Conservation (phyloP, 2,113 vertebrate species). For the Eretmodus cyanostictus region DNA sequence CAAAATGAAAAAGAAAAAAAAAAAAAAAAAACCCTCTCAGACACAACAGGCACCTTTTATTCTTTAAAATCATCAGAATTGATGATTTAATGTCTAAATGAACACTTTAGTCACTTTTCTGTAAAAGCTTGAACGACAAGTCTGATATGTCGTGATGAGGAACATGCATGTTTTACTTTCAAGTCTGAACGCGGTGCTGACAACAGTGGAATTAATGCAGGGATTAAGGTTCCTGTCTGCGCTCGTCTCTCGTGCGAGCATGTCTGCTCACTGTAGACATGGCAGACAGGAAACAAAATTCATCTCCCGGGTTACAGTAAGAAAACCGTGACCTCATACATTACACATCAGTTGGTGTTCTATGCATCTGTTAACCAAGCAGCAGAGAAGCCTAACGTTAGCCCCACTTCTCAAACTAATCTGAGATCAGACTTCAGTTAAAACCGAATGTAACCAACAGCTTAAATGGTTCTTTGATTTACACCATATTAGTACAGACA, state of each 20-base stretch:
- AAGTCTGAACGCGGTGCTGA: background rate
- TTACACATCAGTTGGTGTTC: background rate
- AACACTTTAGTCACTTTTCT: background rate
- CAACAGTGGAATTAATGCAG: background rate
- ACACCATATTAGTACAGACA: background rate
- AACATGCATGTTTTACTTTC: background rate
- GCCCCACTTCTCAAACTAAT: background rate
- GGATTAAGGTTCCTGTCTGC: background rate
- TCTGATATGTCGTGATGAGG: background rate
- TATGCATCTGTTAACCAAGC: background rate
- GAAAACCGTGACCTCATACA: background rate
- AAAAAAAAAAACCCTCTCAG: background rate
- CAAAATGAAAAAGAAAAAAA: fast-evolving
- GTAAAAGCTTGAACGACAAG: background rate
- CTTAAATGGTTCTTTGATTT: background rate
- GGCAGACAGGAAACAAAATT: background rate
- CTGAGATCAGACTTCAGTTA: background rate
- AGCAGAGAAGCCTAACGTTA: background rate
- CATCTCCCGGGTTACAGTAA: background rate
- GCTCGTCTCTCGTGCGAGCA: background rate
- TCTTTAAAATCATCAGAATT: background rate
- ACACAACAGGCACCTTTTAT: background rate
- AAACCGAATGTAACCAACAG: background rate
- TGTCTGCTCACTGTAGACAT: background rate
- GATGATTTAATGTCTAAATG: background rate